Evolutionary conservation across 2,888 invertebrate genomes (phyloP), one percentile per base, ranked within the genome.

Genomic region (Drosophila cracens): DNA sequence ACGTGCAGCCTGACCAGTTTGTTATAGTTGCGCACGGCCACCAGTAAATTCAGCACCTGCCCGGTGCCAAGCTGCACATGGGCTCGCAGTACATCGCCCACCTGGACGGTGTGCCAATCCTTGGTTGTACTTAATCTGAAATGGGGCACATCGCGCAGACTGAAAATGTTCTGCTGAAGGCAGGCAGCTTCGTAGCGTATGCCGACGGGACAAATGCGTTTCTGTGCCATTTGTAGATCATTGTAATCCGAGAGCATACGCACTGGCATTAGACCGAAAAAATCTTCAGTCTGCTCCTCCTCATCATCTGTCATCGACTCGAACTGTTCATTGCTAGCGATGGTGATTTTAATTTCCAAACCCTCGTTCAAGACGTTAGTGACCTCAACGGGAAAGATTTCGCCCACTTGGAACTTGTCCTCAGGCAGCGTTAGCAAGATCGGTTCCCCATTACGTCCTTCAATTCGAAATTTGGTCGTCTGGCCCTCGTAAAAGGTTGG

Each of bases 181-280:
- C 92, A 92, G 31, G 88, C 91, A 2, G 91, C 92, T 25, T 87
- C 79, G 1, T 89, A 61, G 10, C 80, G 51, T 0, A 87, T 82
- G 4, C 89, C 90, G 4, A 80, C 62, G 2, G 81, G 72, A 76
- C 87, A 87, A 3, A 89, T 81, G 3, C 85, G 89, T 21, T 90
- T 70, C 56, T 91, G 87, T 18, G 91, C 89, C 13, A 79, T 56
- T 51, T 92, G 87, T 11, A 94, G 76, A 36, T 92, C 91, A 21
- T 85, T 64, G 68, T 91, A 91, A 56, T 92, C 90, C 0, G 94
- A 93, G 10, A 93, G 73, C 18, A 92, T 66, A 11, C 81, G 82
- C 16, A 91, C 57, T 0, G 94, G 94, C 27, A 94, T 76, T n/a
- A 93, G 82, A 2, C 93, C 94, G 27, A 88, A 81, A 36, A 84